Conservation (phyloP, 2,888 invertebrate genomes). For the Xestia ashworthii region DNA sequence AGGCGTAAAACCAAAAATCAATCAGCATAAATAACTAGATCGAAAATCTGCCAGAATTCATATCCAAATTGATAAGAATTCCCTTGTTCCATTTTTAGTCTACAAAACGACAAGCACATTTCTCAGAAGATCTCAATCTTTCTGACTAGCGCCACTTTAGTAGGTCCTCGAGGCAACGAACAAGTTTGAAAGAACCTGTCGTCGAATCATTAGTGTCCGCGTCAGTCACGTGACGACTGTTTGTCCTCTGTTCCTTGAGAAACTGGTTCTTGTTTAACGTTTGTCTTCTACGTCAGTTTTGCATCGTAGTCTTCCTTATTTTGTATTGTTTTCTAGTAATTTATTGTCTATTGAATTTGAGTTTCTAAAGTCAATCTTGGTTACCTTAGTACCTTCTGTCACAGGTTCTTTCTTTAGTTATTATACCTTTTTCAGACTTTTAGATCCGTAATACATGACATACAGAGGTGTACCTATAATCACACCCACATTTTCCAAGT, state of each 20-base stretch:
- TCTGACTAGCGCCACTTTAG: background rate
- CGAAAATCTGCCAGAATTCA: background rate
- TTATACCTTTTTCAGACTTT: background rate
- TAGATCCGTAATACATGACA: too few species aligned
- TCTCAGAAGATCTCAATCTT: background rate
- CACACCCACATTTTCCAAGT: too few species aligned
- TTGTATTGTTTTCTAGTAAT: background rate
- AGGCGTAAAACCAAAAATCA: too few species aligned
- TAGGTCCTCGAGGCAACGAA: background rate
- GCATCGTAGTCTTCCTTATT: slow-evolving; percentile 9
- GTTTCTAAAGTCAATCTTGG: background rate
- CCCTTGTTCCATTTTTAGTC: background rate
- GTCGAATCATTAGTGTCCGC: background rate
- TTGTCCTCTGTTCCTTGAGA: slow-evolving; percentile 8
- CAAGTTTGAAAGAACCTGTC: slow-evolving; percentile 29
- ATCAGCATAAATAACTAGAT: too few species aligned
- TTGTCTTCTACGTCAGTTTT: background rate
- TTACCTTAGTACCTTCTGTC: background rate
- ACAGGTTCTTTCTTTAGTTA: background rate
- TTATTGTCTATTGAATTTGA: background rate
- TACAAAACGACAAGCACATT: background rate
- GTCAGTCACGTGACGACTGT: background rate
- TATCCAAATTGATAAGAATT: background rate
- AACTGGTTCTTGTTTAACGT: slow-evolving; percentile 22
- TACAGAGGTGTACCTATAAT: too few species aligned